phyloP scores from a whole-genome alignment of 2,888 invertebrate species.

The Drosophila ezoana region DNA sequence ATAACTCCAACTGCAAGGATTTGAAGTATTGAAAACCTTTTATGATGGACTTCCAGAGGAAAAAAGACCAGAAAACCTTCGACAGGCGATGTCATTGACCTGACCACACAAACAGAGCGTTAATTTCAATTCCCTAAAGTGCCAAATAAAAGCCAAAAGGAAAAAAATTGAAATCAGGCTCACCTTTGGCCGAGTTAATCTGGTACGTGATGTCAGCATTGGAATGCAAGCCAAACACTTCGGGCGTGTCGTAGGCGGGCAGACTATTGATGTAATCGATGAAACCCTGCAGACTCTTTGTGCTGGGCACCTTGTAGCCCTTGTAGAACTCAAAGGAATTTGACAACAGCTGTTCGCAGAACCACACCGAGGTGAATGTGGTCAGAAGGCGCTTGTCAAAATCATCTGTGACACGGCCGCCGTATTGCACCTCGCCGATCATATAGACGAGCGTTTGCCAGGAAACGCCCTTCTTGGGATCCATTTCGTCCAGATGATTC shows the following conservation, averaged over 20 bases:
- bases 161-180: conserved; percentile 38
- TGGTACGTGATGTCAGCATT: conserved; percentile 99
- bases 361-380: conserved; percentile 98
- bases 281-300: conserved; percentile 91
- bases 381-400: conserved; percentile 97
- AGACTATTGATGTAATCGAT: conserved; percentile 94
- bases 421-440: conserved; percentile 96
- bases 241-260: conserved; percentile 94
- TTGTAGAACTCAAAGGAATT: conserved; percentile 97
- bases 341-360: conserved; percentile 94
- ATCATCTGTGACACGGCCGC: conserved; percentile 98
- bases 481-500: conserved; percentile 98
- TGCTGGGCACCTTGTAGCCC: conserved; percentile 95
- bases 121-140: conserved; percentile 35
- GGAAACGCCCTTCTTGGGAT: conserved; percentile 97
- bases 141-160: conserved; percentile 17
- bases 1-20: neutral
- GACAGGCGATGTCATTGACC: conserved; percentile 32
- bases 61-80: conserved; percentile 1
- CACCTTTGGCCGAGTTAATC: conserved; percentile 96
- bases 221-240: conserved; percentile 97
- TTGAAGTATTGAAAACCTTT: neutral
- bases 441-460: conserved; percentile 99
- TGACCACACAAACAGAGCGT: neutral
- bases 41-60: too few species aligned